These are phyloP conservation scores for Xyrichtys novacula DNA, from an alignment of 2,797 vertebrate species.

Conservation along the genomic window DNA sequence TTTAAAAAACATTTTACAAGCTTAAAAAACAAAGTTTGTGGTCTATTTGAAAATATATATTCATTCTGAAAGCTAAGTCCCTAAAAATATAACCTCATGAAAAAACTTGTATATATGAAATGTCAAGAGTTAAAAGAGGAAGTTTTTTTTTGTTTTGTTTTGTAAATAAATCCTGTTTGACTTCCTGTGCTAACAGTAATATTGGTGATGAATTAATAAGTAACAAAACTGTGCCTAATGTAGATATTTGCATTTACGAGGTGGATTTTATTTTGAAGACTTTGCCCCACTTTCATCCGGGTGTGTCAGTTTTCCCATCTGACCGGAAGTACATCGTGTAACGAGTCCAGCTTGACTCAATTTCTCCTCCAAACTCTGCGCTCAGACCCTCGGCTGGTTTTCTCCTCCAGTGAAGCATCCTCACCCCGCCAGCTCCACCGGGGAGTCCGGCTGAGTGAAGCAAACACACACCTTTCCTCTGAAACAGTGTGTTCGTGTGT, in stretches of 20 bases:
- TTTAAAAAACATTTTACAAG: no score
- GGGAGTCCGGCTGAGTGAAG: neutral
- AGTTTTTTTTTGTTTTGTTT: no score
- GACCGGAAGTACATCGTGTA: neutral
- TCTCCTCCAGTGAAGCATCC: neutral
- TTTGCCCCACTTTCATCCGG: fast-evolving
- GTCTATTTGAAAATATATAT: no score
- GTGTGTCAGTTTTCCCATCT: neutral
- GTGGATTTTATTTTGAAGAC: constrained; percentile 21
- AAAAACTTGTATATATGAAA: no score
- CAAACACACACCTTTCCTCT: neutral
- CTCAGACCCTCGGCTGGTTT: neutral
- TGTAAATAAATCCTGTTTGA: no score
- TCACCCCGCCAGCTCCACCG: neutral
- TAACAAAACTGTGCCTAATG: no score
- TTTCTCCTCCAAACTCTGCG: neutral
- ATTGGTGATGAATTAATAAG: no score
- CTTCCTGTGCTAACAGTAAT: no score
- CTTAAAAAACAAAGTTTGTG: no score
- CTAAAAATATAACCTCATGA: no score
- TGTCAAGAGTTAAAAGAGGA: no score
- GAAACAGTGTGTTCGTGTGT: neutral
- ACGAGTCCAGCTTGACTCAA: neutral
- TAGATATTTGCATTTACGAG: neutral
- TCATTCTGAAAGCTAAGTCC: no score